Base-by-base conservation (phyloP, 2,888 invertebrate genomes). In the Athalia rosae region DNA sequence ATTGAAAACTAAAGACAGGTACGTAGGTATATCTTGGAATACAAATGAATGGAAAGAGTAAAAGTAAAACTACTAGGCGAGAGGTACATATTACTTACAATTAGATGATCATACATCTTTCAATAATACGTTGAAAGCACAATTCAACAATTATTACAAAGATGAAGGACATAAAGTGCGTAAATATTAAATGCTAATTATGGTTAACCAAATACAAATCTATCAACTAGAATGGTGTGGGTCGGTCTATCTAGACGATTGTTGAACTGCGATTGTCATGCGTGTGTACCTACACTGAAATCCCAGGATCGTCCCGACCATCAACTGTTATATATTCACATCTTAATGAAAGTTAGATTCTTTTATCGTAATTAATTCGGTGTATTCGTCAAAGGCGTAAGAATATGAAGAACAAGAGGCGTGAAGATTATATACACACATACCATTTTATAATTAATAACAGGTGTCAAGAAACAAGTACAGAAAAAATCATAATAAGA, bases 371-470 rank as follows among this genome's bases (percentile, higher is more conserved):
- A n/a, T 74, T 47, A 74, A 43, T 61, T 62, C 74, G 62, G 48
- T 74, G 74, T 74, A 74, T 61, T 61, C 41, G 74, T 74, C 48
- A 74, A 74, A 28, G 74, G 61, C 61, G 61, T 59, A 74, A 62
- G 47, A 15, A 45, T 71, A 58, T 62, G 47, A 61, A 61, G 11
- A 62, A 58, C 9, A 41, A 41, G 28, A 74, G 59, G 28, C 50
- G 61, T 47, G 59, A 66, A 50, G 8, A 61, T 3, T 66, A 62
- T 28, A 53, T 67, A 53, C 28, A 50, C 67, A 67, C 50, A 11
- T 61, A 13, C 13, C 50, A 74, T 48, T 59, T 43, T 62, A 61
- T 74, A 74, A 74, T 41, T 28, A 74, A 47, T 15, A 74, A 61
- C 48, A 74, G 15, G 8, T 45, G 58, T 58, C n/a, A 45, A 58